phyloP scores from a whole-genome alignment of 2,888 invertebrate species.

The Oligia latruncula region DNA sequence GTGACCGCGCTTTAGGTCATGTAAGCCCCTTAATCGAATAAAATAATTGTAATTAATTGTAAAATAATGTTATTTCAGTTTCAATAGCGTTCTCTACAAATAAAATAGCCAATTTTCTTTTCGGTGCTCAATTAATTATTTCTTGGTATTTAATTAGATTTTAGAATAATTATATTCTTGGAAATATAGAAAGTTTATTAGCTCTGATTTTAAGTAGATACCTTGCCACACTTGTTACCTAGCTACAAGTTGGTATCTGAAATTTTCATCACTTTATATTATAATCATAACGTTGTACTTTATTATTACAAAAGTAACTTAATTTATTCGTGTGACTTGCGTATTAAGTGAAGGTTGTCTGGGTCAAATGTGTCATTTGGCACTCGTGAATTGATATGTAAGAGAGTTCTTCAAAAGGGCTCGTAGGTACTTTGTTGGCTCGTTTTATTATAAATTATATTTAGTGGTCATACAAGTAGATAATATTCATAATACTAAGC shows the following conservation, averaged over 20 bases:
- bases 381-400: slow-evolving; percentile 18
- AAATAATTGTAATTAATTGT: no score
- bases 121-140: not conserved
- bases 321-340: slow-evolving; percentile 54
- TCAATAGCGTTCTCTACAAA: not conserved
- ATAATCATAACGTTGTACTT: slow-evolving; percentile 15
- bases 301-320: slow-evolving; percentile 34
- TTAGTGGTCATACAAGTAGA: not conserved
- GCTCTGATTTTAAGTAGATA: not conserved
- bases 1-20: no score
- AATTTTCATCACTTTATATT: slow-evolving; percentile 10
- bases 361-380: slow-evolving; percentile 43
- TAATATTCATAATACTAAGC: slow-evolving; percentile 8
- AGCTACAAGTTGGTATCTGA: not conserved
- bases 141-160: not conserved
- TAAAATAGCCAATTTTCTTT: not conserved
- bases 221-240: not conserved
- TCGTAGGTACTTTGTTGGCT: not conserved
- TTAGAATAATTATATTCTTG: not conserved
- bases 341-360: slow-evolving; percentile 52
- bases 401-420: slow-evolving; percentile 16
- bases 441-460: slow-evolving; percentile 7
- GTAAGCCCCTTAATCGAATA: not conserved
- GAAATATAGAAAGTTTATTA: not conserved
- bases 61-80: not conserved